Conservation (phyloP, 2,888 invertebrate genomes). For the Macrosoma leucophasiata region DNA sequence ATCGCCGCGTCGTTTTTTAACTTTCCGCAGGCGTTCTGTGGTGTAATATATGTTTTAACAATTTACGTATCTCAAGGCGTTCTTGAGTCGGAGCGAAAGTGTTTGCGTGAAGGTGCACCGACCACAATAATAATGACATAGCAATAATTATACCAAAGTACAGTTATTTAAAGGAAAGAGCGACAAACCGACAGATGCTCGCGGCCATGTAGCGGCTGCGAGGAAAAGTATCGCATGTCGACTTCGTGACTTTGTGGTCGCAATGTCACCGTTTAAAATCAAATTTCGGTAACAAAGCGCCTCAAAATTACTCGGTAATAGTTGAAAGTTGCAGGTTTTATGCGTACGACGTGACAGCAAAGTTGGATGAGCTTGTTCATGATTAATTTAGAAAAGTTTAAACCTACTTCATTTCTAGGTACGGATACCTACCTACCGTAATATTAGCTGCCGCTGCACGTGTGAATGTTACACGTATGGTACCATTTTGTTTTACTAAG, state of each 20-base stretch:
- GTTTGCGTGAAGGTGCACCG: constrained; percentile 44
- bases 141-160: constrained; percentile 61
- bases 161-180: constrained; percentile 62
- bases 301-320: constrained; percentile 38
- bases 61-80: constrained; percentile 45
- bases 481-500: no score
- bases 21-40: no score
- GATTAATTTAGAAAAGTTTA: no score
- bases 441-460: no score
- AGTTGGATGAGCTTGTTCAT: no score
- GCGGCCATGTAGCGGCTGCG: constrained; percentile 62
- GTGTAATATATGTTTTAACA: constrained; percentile 23
- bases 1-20: no score
- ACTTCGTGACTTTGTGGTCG: constrained; percentile 64
- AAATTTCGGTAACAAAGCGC: constrained; percentile 56
- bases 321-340: constrained; percentile 38
- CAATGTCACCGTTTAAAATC: constrained; percentile 66
- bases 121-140: constrained; percentile 62
- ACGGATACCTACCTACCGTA: no score
- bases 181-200: constrained; percentile 73
- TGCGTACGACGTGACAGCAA: constrained; percentile 13
- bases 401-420: constrained; percentile 38
- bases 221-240: constrained; percentile 50
- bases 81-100: constrained; percentile 43
- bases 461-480: no score